phyloP scores from a whole-genome alignment of 2,113 vertebrate species.

The Peromyscus californicus region DNA sequence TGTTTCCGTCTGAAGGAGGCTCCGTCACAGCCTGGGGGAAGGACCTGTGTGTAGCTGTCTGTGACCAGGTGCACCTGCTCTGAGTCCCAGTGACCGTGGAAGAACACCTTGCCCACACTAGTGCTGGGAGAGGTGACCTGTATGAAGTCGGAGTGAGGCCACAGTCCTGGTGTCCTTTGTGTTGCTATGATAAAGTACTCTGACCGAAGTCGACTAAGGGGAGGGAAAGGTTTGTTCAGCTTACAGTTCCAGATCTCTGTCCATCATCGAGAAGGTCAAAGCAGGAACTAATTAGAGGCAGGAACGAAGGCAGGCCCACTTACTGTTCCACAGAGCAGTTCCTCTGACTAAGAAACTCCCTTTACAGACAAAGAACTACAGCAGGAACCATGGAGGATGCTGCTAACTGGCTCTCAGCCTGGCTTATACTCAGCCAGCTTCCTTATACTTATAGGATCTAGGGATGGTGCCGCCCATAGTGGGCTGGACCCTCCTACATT shows the following conservation, averaged over 20 bases:
- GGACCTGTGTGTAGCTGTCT: background rate
- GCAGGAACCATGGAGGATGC: background rate
- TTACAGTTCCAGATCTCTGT: background rate
- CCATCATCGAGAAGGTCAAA: background rate
- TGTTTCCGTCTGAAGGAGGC: rapidly evolving
- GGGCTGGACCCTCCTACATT: background rate
- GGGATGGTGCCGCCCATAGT: background rate
- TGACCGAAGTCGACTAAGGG: background rate
- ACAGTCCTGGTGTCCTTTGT: background rate
- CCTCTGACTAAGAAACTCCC: background rate
- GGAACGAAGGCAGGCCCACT: background rate
- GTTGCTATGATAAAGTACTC: background rate
- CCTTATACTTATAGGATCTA: background rate
- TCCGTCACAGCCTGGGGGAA: background rate
- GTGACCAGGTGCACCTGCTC: background rate
- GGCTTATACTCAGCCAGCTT: background rate
- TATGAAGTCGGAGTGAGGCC: background rate
- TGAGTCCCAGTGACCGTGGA: background rate
- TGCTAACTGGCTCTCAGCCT: background rate
- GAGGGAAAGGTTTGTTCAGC: background rate
- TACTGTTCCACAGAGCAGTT: background rate
- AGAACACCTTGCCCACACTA: background rate
- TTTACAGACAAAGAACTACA: background rate
- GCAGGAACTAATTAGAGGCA: background rate
- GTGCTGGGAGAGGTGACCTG: background rate